phyloP scores from a whole-genome alignment of 2,113 vertebrate genomes.

The Xiphorhynchus elegans region DNA sequence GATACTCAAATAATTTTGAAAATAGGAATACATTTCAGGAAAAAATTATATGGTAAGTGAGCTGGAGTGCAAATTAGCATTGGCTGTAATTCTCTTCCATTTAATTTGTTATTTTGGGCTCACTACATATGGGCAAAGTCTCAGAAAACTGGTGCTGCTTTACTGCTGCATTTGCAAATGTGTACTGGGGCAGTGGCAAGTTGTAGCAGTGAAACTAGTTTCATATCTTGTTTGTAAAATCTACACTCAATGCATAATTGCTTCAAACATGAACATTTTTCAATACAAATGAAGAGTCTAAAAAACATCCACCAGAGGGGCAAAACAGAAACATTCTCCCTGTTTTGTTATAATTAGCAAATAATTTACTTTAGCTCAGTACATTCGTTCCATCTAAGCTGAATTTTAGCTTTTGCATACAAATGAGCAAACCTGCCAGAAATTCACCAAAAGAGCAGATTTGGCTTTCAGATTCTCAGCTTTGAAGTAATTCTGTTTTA shows the following conservation, averaged over 20 bases:
- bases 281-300: constrained; percentile 38
- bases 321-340: neutral
- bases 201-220: neutral
- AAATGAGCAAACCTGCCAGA: neutral
- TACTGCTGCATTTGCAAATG: constrained; percentile 38
- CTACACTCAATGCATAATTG: constrained; percentile 2
- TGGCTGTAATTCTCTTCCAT: constrained; percentile 18
- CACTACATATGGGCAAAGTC: neutral
- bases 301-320: neutral
- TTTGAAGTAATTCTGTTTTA: neutral
- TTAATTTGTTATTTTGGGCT: constrained; percentile 14
- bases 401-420: constrained; percentile 4
- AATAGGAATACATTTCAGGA: constrained; percentile 7
- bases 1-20: neutral
- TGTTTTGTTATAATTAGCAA: constrained; percentile 44
- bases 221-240: constrained; percentile 38
- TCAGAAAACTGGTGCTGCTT: neutral
- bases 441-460: neutral
- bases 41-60: constrained; percentile 12
- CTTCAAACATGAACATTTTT: constrained; percentile 41
- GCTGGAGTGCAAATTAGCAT: neutral
- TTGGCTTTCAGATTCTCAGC: neutral
- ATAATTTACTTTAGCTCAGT: constrained; percentile 35
- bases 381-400: neutral
- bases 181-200: neutral